Conservation (phyloP, 2,113 vertebrate species). For the Perca fluviatilis region DNA sequence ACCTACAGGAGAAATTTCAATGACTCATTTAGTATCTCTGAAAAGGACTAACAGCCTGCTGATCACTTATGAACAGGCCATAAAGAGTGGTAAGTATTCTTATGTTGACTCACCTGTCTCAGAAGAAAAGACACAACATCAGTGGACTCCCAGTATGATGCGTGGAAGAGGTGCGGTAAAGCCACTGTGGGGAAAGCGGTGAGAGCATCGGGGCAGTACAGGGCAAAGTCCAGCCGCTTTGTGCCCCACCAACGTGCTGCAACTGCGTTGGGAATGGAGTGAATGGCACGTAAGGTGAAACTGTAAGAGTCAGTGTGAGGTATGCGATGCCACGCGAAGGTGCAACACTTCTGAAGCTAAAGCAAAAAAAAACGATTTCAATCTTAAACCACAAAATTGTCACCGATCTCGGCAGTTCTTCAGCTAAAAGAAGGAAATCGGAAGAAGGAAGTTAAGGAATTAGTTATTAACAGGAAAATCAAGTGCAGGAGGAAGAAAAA, state of each 20-base stretch:
- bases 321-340: conserved; percentile 26
- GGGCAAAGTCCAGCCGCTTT: conserved; percentile 95
- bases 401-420: conserved; percentile 58
- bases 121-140: conserved; percentile 96
- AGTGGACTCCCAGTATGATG: conserved; percentile 98
- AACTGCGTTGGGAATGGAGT: conserved; percentile 81
- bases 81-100: background rate
- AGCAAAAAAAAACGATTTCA: conserved; percentile 30
- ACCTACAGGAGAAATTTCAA: conserved; percentile 82
- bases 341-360: conserved; percentile 44
- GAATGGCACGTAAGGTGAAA: conserved; percentile 35
- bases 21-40: conserved; percentile 8
- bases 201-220: conserved; percentile 95
- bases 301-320: conserved; percentile 14
- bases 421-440: conserved; percentile 56
- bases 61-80: conserved; percentile 7
- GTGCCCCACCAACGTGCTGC: conserved; percentile 97
- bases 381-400: conserved; percentile 32
- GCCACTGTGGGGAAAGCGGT: conserved; percentile 95
- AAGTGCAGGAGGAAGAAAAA: conserved; percentile 24
- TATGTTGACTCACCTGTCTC: conserved; percentile 79
- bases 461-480: conserved; percentile 36
- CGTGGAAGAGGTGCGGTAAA: conserved; percentile 95
- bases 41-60: background rate
- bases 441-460: background rate